Conservation (phyloP, 1,140 invertebrate species). For the Bombus soroeensis region DNA sequence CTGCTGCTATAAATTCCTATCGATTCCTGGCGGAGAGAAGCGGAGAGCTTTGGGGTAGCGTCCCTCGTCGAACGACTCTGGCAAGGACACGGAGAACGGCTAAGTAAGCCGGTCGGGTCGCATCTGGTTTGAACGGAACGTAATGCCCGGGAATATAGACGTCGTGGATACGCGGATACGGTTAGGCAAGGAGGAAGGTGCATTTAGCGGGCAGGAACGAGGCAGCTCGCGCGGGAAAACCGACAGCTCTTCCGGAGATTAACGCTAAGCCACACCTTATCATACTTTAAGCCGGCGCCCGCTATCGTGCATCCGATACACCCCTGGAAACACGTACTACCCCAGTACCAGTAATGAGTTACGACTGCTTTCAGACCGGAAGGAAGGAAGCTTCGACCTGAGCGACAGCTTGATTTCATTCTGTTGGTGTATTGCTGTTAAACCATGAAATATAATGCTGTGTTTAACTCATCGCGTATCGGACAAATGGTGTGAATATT, state of each 20-base stretch:
- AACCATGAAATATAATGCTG: background rate
- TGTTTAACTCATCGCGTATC: background rate
- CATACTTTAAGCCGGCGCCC: conserved; percentile 72
- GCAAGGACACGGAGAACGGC: conserved; percentile 12
- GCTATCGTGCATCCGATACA: conserved; percentile 66
- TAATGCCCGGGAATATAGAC: conserved; percentile 73
- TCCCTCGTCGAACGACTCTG: background rate
- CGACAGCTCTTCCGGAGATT: conserved; percentile 67
- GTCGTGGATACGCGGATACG: conserved; percentile 53
- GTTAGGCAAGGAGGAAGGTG: conserved; percentile 18
- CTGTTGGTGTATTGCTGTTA: background rate
- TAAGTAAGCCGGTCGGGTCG: conserved; percentile 63
- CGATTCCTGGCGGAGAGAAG: background rate
- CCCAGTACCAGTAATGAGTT: conserved; percentile 45
- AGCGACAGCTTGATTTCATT: conserved; percentile 55
- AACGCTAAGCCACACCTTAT: conserved; percentile 75
- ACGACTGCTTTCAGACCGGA: conserved; percentile 40
- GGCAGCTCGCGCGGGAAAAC: conserved; percentile 24
- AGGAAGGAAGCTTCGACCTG: conserved; percentile 47
- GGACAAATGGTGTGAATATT: background rate
- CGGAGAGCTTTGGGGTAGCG: background rate
- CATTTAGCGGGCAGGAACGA: conserved; percentile 15
- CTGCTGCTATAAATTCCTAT: conserved; percentile 3
- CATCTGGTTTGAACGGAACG: conserved; percentile 73
- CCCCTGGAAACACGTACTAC: conserved; percentile 44